phyloP scores from a whole-genome alignment of 1,140 invertebrate genomes.

The Cotesia glomerata region DNA sequence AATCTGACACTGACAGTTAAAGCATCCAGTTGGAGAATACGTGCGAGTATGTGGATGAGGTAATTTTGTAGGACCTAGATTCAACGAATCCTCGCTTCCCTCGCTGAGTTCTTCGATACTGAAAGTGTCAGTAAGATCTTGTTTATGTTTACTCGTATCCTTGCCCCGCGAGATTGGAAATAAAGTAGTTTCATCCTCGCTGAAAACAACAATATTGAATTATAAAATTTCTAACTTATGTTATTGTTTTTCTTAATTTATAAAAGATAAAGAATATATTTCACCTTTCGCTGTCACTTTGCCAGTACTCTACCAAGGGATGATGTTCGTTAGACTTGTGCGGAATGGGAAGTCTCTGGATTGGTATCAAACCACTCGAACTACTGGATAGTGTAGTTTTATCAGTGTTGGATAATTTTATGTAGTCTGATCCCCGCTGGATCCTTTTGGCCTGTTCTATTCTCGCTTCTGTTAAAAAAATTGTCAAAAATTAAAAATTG shows the following conservation, averaged over 20 bases:
- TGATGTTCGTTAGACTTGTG: slow-evolving; percentile 65
- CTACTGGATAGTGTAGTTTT: slow-evolving; percentile 41
- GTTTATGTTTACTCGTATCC: slow-evolving; percentile 60
- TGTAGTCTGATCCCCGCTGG: slow-evolving; percentile 65
- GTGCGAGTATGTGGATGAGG: slow-evolving; percentile 50
- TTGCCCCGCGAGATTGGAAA: slow-evolving; percentile 63
- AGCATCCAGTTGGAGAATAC: slow-evolving; percentile 51
- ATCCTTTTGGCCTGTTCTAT: slow-evolving; percentile 68
- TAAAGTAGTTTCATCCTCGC: slow-evolving; percentile 67
- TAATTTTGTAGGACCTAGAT: slow-evolving; percentile 51
- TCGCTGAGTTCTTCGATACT: slow-evolving; percentile 69
- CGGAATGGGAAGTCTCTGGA: slow-evolving; percentile 67
- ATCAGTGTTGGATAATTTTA: slow-evolving; percentile 60
- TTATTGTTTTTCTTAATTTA: neutral
- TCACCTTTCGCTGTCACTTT: slow-evolving; percentile 58
- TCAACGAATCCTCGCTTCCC: slow-evolving; percentile 67
- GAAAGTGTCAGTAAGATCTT: slow-evolving; percentile 69
- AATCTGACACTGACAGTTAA: slow-evolving; percentile 57
- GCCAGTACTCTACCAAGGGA: slow-evolving; percentile 67
- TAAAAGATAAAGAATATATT: neutral
- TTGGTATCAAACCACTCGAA: slow-evolving; percentile 62
- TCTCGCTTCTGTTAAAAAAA: slow-evolving; percentile 58
- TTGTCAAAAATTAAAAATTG: neutral
- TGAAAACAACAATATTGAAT: slow-evolving; percentile 42
- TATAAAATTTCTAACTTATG: slow-evolving; percentile 1